Evolutionary conservation across 2,797 vertebrate species (phyloP).

Genomic region (Sebastiscus tertius): DNA sequence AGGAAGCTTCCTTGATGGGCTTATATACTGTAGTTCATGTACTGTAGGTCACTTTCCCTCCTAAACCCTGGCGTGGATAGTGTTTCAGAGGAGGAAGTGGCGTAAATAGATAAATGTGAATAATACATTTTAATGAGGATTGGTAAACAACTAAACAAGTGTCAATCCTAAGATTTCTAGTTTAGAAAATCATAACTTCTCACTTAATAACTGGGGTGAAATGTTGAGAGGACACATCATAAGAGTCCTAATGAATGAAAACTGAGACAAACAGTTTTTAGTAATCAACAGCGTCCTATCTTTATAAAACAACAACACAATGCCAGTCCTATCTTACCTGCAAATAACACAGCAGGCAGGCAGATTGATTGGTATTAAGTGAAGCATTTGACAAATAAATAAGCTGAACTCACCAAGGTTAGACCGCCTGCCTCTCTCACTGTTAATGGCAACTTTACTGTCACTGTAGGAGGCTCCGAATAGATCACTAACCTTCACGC

Average conservation of each 20-base stretch:
- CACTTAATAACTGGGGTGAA: neutral
- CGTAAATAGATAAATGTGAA: neutral
- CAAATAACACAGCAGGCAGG: conserved; percentile 18
- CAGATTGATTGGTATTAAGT: neutral
- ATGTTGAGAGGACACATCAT: neutral
- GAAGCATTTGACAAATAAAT: conserved; percentile 1
- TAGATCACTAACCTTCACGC: neutral
- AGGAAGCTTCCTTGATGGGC: neutral
- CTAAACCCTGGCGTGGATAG: neutral
- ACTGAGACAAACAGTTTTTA: conserved; percentile 30
- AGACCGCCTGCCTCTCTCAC: neutral
- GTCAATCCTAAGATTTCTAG: neutral
- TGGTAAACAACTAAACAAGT: neutral
- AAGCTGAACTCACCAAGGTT: neutral
- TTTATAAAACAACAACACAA: conserved; percentile 10
- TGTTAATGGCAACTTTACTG: neutral
- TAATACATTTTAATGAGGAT: neutral
- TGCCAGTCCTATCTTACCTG: conserved; percentile 1
- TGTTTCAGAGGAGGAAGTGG: neutral
- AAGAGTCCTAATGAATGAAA: conserved; percentile 42
- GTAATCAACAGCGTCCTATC: conserved; percentile 3
- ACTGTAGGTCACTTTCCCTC: neutral
- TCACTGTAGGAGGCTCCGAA: neutral
- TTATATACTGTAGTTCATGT: neutral
- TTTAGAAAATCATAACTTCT: neutral